Base-by-base conservation (phyloP, 2,888 invertebrate genomes). In the Petrophora chlorosata region DNA sequence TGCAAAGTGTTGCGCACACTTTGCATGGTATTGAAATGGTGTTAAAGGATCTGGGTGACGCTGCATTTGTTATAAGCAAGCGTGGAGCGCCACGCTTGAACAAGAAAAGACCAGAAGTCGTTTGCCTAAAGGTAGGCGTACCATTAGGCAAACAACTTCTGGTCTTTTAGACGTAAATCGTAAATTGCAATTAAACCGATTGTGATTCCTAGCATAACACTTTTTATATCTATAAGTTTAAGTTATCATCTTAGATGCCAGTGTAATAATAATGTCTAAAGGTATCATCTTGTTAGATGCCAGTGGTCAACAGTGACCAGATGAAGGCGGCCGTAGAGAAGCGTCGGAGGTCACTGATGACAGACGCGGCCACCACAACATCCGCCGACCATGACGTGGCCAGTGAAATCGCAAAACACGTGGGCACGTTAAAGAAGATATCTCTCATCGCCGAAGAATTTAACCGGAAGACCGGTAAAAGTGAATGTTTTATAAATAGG, bases 401-500 rank as follows among this genome's bases (percentile, higher is more conserved):
- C 1, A 68, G 68, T 30, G 86, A 86, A 59, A 70, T 90, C 19
- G 66, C 80, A 0, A 85, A 76, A 56, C 79, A 89, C 54, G 85
- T 89, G 1, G 64, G 65, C 35, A 89, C 89, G 0, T 62, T 90
- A 25, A 77, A 70, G 35, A 87, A 79, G 56, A 90, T 90, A 66
- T 89, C 90, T 0, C 58, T 89, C 8, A 89, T 90, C 42, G 89
- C 89, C n/a, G 89, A 90, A 53, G 89, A 89, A 48, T 89, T 90
- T 53, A 88, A 89, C 59, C 82, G 88, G 38, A 90, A 88, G 71
- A 89, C 89, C 38, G 89, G 89, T 89, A 61, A 46, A 50, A 10
- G 22, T 5, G 26, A 5, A n/a, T 9, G 4, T 29, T 33, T n/a
- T 15, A 14, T 9, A 7, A 22, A 25, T n/a, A n/a, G n/a, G n/a